Percentiles rank a stretch among this genome's conserved stretches.
These are phyloP conservation scores for Orycteropus afer DNA, from an alignment of 2,113 vertebrate species.

Conservation along the genomic window DNA sequence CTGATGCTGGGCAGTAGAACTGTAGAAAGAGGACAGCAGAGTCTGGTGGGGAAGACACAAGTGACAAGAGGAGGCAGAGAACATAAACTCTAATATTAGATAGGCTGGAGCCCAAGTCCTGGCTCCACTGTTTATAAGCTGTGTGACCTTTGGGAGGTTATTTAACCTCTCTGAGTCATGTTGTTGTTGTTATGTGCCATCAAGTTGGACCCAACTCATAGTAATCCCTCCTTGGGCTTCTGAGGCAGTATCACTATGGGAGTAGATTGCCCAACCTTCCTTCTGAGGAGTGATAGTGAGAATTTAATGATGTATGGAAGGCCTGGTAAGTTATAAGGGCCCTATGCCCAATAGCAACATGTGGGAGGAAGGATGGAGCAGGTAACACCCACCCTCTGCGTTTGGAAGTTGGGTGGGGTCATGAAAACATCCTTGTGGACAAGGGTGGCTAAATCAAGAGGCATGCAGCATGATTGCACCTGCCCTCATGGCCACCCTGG, in stretches of 20 bases:
- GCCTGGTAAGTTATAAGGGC: background rate
- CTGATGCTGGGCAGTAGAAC: background rate
- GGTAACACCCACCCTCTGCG: background rate
- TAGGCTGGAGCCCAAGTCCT: background rate
- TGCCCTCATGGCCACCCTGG: background rate
- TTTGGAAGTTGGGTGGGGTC: background rate
- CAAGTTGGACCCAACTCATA: too few species aligned
- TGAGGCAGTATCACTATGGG: too few species aligned
- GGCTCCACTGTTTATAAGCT: background rate
- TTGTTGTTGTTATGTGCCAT: too few species aligned
- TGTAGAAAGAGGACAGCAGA: background rate
- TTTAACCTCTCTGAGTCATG: conserved; percentile 35
- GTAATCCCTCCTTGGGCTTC: too few species aligned
- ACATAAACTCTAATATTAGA: background rate
- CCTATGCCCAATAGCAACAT: background rate
- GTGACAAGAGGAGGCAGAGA: background rate
- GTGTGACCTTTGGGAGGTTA: background rate
- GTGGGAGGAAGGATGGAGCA: background rate
- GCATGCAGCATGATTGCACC: too few species aligned
- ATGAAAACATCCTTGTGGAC: background rate
- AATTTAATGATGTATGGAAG: background rate
- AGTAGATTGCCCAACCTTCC: too few species aligned
- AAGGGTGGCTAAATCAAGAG: background rate
- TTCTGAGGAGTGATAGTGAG: too few species aligned
- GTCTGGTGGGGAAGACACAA: background rate